Evolutionary conservation across 1,140 invertebrate genomes (phyloP), one percentile per base, ranked within the genome.

Genomic region (Triops longicaudatus): DNA sequence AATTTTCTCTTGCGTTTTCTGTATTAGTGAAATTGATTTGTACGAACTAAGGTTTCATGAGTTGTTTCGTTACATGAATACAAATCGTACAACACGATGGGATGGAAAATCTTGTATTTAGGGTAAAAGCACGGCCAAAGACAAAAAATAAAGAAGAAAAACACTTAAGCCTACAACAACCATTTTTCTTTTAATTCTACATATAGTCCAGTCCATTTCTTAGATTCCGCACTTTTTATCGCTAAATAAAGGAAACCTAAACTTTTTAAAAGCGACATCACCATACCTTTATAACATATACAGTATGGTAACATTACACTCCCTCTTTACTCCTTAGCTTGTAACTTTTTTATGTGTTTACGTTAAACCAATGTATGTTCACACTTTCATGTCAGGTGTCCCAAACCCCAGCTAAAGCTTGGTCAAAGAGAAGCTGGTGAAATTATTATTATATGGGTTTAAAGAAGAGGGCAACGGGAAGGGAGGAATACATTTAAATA

Each of bases 371-470:
- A 63, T 63, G 17, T 22, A 63, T 6, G 6, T 63, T 63, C 22
- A 63, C 50, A 37, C 7, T 22, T 63, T 63, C 50, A 63, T 11
- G 10, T 63, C 50, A 63, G 50, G 50, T 63, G 50, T 14, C 50
- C 50, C 50, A 63, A 63, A 63, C 50, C 50, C 50, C 50, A 63
- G 50, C 50, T n/a, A 63, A 63, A 63, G 50, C 50, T 63, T 63
- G 50, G 50, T 63, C 50, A 63, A 63, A 63, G 9, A 63, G 50
- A 63, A 63, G 50, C 50, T 63, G 50, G 50, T 63, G 50, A 63
- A 63, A 63, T 63, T 63, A 63, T 37, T 37, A 63, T 63, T 63
- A 63, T 22, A 63, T 37, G 31, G 31, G 50, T 9, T 14, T 63
- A 63, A 63, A 63, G 50, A 63, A 7, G 9, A 63, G 50, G 50